These are phyloP conservation scores for Scomber colias DNA, from an alignment of 2,113 vertebrate genomes.

Conservation along the genomic window DNA sequence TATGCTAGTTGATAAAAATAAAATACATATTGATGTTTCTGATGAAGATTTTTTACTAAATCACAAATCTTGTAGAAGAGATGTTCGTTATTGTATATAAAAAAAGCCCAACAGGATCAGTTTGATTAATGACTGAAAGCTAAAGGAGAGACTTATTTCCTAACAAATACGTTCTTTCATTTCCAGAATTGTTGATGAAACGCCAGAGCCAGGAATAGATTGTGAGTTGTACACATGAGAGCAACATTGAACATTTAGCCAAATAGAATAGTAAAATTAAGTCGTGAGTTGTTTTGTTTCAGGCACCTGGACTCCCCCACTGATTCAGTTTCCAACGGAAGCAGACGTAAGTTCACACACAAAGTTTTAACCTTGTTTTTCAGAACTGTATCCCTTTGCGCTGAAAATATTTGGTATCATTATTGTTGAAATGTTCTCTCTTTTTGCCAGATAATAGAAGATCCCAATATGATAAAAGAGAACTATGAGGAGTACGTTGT, in stretches of 20 bases:
- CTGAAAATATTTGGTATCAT: no score
- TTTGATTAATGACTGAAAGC: background rate
- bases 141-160: background rate
- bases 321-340: constrained; percentile 60
- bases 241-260: background rate
- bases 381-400: background rate
- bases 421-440: background rate
- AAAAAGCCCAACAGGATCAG: no score
- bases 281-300: constrained; percentile 16
- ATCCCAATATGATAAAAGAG: constrained; percentile 80
- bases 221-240: constrained; percentile 67
- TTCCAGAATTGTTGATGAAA: constrained; percentile 55
- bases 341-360: constrained; percentile 4
- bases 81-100: background rate
- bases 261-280: background rate
- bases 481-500: constrained; percentile 86
- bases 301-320: constrained; percentile 73
- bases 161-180: constrained; percentile 1
- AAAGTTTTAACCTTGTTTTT: background rate
- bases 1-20: background rate
- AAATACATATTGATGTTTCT: background rate
- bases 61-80: background rate
- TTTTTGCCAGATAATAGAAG: constrained; percentile 63
- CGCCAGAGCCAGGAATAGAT: constrained; percentile 48
- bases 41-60: background rate